Percentiles rank a stretch among this genome's conserved stretches.
These are phyloP conservation scores for Capitella teleta DNA, from an alignment of 1,140 invertebrate genomes.

Conservation along the genomic window DNA sequence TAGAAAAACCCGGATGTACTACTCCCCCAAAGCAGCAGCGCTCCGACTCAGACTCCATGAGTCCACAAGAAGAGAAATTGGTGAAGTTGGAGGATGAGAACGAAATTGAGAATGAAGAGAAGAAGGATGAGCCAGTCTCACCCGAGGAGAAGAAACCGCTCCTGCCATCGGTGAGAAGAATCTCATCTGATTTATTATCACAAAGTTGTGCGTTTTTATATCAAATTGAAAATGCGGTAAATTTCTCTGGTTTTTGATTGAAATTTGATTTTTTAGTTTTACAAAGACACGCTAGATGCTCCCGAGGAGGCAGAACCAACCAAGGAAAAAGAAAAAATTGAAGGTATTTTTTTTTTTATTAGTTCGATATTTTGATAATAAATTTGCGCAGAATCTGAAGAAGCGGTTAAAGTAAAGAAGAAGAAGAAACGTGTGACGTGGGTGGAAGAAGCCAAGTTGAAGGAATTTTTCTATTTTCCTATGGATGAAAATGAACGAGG, in stretches of 20 bases:
- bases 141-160: conserved; percentile 14
- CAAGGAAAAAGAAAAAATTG: neutral
- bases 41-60: no score
- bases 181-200: no score
- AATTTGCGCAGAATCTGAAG: no score
- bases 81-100: no score
- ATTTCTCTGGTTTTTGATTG: neutral
- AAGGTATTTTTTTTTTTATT: no score
- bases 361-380: no score
- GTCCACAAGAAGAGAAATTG: no score
- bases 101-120: no score
- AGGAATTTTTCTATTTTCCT: conserved; percentile 76
- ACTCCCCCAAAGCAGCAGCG: conserved; percentile 1
- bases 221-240: no score
- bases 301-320: neutral
- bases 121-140: conserved; percentile 7
- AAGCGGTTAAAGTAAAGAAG: conserved; percentile 30
- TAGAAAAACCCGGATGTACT: neutral
- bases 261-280: neutral
- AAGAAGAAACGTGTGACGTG: conserved; percentile 58
- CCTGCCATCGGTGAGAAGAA: conserved; percentile 22
- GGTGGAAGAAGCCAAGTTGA: conserved; percentile 60
- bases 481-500: conserved; percentile 81
- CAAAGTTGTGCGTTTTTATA: no score
- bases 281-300: conserved; percentile 2